Conservation (phyloP, 2,888 invertebrate genomes). For the Callosobruchus maculatus region DNA sequence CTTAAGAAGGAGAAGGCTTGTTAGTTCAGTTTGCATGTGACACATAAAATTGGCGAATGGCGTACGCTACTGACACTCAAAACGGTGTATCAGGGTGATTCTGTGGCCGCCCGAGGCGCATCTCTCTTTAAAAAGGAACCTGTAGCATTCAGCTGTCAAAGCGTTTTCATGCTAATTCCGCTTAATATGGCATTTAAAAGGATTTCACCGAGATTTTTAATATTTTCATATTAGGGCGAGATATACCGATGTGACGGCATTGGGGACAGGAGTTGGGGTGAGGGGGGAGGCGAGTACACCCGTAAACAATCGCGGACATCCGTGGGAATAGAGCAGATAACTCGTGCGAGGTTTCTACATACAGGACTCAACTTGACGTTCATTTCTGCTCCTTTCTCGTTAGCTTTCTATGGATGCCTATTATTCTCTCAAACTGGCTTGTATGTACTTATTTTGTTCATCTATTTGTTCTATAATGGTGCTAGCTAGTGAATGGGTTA, state of each 20-base stretch:
- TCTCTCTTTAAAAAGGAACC: slow-evolving; percentile 35
- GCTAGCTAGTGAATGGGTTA: too few species aligned
- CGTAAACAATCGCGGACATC: neutral
- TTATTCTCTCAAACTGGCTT: too few species aligned
- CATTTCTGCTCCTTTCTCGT: neutral
- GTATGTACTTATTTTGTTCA: too few species aligned
- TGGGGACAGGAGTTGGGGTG: neutral
- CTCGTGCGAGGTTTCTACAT: neutral
- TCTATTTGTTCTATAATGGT: too few species aligned
- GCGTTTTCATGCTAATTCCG: slow-evolving; percentile 49
- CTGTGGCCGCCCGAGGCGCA: slow-evolving; percentile 29
- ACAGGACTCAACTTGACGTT: neutral
- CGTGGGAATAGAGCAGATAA: neutral
- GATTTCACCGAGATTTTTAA: slow-evolving; percentile 46
- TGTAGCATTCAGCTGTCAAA: slow-evolving; percentile 47
- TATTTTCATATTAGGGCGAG: slow-evolving; percentile 45
- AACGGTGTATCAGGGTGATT: neutral
- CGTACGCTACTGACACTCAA: neutral
- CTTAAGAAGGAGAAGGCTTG: too few species aligned
- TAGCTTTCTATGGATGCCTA: too few species aligned
- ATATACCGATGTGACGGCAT: neutral
- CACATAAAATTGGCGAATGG: too few species aligned
- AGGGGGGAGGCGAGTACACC: neutral
- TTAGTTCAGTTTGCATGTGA: too few species aligned
- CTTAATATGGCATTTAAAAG: slow-evolving; percentile 48